Percentiles rank a stretch among this genome's conserved stretches.
phyloP scores from a whole-genome alignment of 2,113 vertebrate genomes.

The Indicator indicator region DNA sequence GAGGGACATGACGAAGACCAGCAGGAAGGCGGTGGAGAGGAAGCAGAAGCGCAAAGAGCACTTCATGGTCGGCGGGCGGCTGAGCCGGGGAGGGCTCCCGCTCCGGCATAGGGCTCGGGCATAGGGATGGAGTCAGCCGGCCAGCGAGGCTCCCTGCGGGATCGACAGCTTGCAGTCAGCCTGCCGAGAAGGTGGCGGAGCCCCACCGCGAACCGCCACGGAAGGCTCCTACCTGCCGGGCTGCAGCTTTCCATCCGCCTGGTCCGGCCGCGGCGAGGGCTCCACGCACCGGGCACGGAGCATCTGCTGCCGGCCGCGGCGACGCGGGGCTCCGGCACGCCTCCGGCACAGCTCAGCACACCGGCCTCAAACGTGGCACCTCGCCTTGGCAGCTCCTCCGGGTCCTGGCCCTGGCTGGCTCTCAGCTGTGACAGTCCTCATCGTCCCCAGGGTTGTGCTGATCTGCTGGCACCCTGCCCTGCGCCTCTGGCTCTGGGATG shows the following conservation, averaged over 20 bases:
- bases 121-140: slow-evolving; percentile 44
- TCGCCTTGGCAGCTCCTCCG: not conserved
- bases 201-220: accelerated
- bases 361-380: not conserved
- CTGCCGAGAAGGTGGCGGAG: accelerated
- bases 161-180: not conserved
- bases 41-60: slow-evolving; percentile 92
- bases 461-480: not conserved
- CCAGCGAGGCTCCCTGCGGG: slow-evolving; percentile 32
- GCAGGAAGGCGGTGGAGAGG: slow-evolving; percentile 85
- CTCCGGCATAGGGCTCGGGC: slow-evolving; percentile 49
- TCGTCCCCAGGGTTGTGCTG: not conserved
- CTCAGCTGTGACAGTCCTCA: not conserved
- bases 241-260: slow-evolving; percentile 45
- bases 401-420: not conserved
- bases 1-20: slow-evolving; percentile 93
- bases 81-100: slow-evolving; percentile 7
- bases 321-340: not conserved
- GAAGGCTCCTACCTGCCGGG: not conserved
- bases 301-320: not conserved
- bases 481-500: not conserved
- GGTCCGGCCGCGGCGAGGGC: not conserved
- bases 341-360: not conserved
- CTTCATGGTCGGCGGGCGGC: slow-evolving; percentile 77
- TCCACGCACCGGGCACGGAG: not conserved